Base-by-base conservation (phyloP, 2,797 vertebrate genomes). In the Menidia menidia region DNA sequence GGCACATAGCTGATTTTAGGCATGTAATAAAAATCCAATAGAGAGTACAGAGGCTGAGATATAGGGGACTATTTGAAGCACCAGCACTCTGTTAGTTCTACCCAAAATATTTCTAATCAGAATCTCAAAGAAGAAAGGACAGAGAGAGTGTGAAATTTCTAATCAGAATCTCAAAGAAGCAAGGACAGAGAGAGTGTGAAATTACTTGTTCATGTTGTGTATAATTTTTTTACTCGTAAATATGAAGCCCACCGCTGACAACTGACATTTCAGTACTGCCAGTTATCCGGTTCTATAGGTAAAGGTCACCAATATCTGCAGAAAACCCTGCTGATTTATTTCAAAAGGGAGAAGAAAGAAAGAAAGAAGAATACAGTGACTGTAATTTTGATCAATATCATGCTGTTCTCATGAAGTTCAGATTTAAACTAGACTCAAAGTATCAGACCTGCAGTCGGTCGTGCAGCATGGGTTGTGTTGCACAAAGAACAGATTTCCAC, bases 341-440 rank as follows among this genome's bases (percentile, higher is more conserved):
- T 4, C n/a, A 47, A n/a, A 47, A 47, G 45, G 3, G 7, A 47
- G 7, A 8, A 6, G n/a, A 18, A 16, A 19, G n/a, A 48, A 16
- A 0, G 16, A 48, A 48, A 19, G 45, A 48, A 48, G 10, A 52
- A 64, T 10, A n/a, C 15, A 57, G 41, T 41, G 14, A 4, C 30
- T 58, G 54, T 32, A 58, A 53, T 65, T 43, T 8, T 16, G 47
- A 52, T 44, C 18, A 18, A 60, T n/a, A 48, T 65, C 48, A 67
- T 50, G 51, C 43, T 60, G 30, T 73, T 58, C 39, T 16, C 25
- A 44, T 41, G 35, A 66, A 50, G n/a, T 14, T 14, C 42, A 14
- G 14, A 3, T 42, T 30, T 43, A 43, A 68, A 31, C 25, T 30
- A 43, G 7, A 1, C 1, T 12, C 7, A 41, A 16, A 25, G 12